Base-by-base conservation (phyloP, 2,888 invertebrate species). In the Archips crataeganus region DNA sequence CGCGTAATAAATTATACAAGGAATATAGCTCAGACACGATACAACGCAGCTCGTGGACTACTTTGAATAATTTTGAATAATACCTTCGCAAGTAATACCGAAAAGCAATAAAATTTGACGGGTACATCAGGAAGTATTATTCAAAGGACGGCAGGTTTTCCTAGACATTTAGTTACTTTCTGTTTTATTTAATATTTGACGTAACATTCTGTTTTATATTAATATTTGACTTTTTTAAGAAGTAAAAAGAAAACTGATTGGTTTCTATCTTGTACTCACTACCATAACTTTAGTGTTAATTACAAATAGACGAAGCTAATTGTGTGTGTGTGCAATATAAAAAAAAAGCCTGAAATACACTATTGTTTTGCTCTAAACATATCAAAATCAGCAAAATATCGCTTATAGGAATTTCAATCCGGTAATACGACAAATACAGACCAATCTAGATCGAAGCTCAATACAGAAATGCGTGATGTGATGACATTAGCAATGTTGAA, bases 61-160 rank as follows among this genome's bases (percentile, higher is more conserved):
- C 68, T 74, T 69, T 74, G 73, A 74, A 74, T 74, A 74, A 74
- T 69, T 64, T 51, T 74, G 69, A 74, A 74, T 74, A 74, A 74
- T 69, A 69, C 60, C 64, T 74, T 13, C 59, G 64, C 59, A 69
- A 68, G 49, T 74, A 74, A 64, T 45, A 69, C 23, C 59, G 36
- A 66, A 34, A 54, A 63, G 64, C 73, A 51, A 69, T 64, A 69
- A 64, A 69, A 69, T 60, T 72, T 73, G 51, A 5, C 39, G 54
- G 34, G 59, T 49, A 45, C 45, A 23, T 45, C 45, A 34, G 54
- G 15, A 5, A n/a, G 15, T 45, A 51, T 67, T 39, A 23, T 23
- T 23, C 23, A 47, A 36, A 51, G 8, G 54, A 54, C 3, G 32
- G 13, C 15, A 47, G 9, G n/a, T 13, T 10, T 60, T 65, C 34